These are phyloP conservation scores for Caenorhabditis auriculariae DNA, from an alignment of 2,888 invertebrate species.

Conservation along the genomic window DNA sequence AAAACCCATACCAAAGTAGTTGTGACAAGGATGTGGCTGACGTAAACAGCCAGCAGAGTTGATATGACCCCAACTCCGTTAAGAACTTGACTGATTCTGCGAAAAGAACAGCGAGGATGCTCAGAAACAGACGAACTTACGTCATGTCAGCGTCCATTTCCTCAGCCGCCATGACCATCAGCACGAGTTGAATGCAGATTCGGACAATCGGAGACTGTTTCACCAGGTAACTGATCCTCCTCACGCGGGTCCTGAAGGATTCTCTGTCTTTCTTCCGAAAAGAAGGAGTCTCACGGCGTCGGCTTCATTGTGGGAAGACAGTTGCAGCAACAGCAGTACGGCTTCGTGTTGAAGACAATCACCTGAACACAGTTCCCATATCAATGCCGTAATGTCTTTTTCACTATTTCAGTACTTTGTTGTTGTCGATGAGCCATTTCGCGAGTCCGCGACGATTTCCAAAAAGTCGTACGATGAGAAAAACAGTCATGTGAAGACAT, in stretches of 20 bases:
- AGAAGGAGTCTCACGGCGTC: slow-evolving; percentile 7
- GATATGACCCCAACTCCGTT: slow-evolving; percentile 21
- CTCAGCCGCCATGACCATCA: slow-evolving; percentile 12
- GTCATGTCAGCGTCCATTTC: slow-evolving; percentile 9
- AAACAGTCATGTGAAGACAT: slow-evolving; percentile 13
- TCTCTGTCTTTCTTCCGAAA: no score
- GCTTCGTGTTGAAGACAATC: slow-evolving; percentile 10
- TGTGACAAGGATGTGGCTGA: slow-evolving; percentile 13
- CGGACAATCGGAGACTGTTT: slow-evolving; percentile 18
- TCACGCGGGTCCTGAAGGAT: not conserved
- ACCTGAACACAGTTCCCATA: slow-evolving; percentile 3
- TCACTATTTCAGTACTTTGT: slow-evolving; percentile 5
- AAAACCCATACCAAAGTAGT: slow-evolving; percentile 3
- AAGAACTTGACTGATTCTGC: slow-evolving; percentile 13
- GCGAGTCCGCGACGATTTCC: slow-evolving; percentile 10
- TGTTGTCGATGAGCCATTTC: slow-evolving; percentile 12
- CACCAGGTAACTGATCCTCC: slow-evolving; percentile 1
- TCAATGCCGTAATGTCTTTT: not conserved
- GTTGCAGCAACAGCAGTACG: slow-evolving; percentile 20
- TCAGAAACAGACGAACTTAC: slow-evolving; percentile 5
- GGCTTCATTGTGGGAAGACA: slow-evolving; percentile 12
- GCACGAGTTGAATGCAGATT: slow-evolving; percentile 14
- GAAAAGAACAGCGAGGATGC: not conserved
- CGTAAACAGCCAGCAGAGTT: slow-evolving; percentile 14
- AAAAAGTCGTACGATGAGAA: slow-evolving; percentile 13